Percentiles rank a stretch among this genome's conserved stretches.
Conservation (phyloP, 2,797 vertebrate species). For the Scarus forsteni region DNA sequence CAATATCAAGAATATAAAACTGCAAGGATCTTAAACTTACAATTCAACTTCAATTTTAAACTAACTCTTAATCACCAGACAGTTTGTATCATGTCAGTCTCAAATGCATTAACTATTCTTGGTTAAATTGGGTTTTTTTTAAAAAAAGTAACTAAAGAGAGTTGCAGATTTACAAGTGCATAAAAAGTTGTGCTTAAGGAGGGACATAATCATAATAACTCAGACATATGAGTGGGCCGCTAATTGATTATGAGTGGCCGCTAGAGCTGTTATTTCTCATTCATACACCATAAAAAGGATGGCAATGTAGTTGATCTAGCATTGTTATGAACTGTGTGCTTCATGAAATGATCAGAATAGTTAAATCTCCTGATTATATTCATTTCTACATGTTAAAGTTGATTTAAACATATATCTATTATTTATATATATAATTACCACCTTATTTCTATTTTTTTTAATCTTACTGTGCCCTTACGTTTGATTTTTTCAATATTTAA, state of each 20-base stretch:
- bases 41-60: no score
- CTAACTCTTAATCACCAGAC: no score
- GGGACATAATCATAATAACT: not conserved
- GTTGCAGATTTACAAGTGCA: not conserved
- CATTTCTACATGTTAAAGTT: no score
- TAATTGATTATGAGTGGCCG: constrained; percentile 16
- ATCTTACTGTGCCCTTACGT: no score
- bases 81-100: no score
- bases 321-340: constrained; percentile 7
- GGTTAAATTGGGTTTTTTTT: not conserved
- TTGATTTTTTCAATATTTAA: no score
- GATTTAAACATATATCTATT: no score
- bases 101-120: not conserved
- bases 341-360: not conserved
- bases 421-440: no score
- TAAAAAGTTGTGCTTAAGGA: not conserved
- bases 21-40: no score
- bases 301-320: constrained; percentile 17
- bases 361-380: not conserved
- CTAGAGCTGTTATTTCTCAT: constrained; percentile 15
- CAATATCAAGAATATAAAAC: no score
- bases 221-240: not conserved
- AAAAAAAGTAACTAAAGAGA: not conserved
- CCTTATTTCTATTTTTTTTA: no score
- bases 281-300: constrained; percentile 20